Conservation (phyloP, 2,888 invertebrate species). For the Hirtodrosophila confusa region DNA sequence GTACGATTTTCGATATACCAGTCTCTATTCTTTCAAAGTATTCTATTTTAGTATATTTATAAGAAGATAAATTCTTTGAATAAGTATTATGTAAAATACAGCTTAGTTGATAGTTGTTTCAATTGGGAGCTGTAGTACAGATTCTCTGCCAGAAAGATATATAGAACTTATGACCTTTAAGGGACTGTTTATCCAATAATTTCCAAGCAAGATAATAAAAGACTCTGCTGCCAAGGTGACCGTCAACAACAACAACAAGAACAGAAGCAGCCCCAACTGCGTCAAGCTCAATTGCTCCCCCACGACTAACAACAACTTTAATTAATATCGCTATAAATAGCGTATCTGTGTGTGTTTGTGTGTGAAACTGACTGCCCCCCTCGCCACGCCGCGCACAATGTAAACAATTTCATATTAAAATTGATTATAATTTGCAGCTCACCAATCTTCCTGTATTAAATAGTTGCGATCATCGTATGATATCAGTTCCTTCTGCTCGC, state of each 20-base stretch:
- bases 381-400: not conserved
- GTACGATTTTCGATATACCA: too few relatives aligned
- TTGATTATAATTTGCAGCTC: constrained; percentile 46
- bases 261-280: constrained; percentile 9
- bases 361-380: constrained; percentile 4
- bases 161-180: not conserved
- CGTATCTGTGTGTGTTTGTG: constrained; percentile 4
- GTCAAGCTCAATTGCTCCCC: constrained; percentile 53
- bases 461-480: constrained; percentile 84
- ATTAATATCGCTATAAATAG: constrained; percentile 59
- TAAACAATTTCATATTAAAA: constrained; percentile 22
- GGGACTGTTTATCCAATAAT: constrained; percentile 4
- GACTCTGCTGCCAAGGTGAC: constrained; percentile 53
- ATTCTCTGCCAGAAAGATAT: not conserved
- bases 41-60: too few relatives aligned
- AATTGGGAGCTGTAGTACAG: too few relatives aligned
- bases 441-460: constrained; percentile 83
- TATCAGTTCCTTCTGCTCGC: constrained; percentile 81
- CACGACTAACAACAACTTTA: constrained; percentile 52
- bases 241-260: constrained; percentile 6
- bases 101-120: too few relatives aligned
- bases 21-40: too few relatives aligned
- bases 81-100: too few relatives aligned
- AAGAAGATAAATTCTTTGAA: too few relatives aligned
- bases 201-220: constrained; percentile 48